phyloP scores from a whole-genome alignment of 2,888 invertebrate species.

The Oxytorus armatus region DNA sequence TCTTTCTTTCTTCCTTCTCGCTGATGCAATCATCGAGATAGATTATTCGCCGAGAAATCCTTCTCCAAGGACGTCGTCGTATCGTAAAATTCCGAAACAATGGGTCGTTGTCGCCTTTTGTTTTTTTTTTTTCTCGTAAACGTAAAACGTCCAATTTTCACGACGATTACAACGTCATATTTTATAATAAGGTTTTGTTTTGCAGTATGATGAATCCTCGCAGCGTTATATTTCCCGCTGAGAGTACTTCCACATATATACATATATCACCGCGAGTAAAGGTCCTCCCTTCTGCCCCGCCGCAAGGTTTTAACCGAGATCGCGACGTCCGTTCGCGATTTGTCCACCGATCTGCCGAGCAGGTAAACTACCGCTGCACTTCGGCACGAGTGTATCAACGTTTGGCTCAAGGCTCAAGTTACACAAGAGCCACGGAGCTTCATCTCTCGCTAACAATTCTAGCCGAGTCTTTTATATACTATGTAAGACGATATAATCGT shows the following conservation, averaged over 20 bases:
- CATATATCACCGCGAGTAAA: conserved; percentile 5
- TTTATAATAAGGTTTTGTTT: conserved; percentile 2
- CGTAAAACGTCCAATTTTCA: conserved; percentile 35
- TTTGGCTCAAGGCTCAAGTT: conserved; percentile 42
- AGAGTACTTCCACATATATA: conserved; percentile 29
- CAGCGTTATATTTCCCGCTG: not conserved
- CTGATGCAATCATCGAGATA: conserved; percentile 45
- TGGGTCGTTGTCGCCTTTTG: conserved; percentile 30
- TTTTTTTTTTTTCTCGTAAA: conserved; percentile 11
- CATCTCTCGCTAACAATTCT: conserved; percentile 16
- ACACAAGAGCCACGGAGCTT: conserved; percentile 37
- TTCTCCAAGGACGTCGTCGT: conserved; percentile 40
- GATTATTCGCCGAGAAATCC: conserved; percentile 45
- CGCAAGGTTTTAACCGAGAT: conserved; percentile 31
- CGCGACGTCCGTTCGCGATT: conserved; percentile 40
- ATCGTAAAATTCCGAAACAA: conserved; percentile 14
- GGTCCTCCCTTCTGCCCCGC: not conserved
- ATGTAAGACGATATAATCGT: too few species aligned
- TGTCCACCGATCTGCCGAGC: conserved; percentile 34
- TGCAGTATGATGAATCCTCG: not conserved
- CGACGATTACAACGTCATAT: conserved; percentile 12
- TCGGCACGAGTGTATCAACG: conserved; percentile 23
- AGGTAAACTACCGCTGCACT: conserved; percentile 11
- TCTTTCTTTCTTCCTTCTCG: conserved; percentile 9
- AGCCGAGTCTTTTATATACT: not conserved